Conservation (phyloP, 2,113 vertebrate species). For the Chlamydotis undulata region DNA sequence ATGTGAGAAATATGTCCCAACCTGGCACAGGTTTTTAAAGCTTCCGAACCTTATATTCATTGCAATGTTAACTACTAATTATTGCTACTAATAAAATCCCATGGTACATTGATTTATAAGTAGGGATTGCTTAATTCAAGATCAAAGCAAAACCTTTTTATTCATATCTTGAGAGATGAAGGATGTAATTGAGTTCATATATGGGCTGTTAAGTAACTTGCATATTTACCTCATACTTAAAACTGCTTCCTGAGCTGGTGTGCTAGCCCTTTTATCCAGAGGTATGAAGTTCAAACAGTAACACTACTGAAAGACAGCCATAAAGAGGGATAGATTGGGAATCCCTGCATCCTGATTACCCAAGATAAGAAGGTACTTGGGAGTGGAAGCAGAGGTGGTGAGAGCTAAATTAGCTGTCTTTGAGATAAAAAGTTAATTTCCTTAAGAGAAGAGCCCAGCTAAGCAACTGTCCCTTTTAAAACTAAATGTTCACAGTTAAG, state of each 20-base stretch:
- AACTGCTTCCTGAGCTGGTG: constrained; percentile 47
- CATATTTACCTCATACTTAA: constrained; percentile 55
- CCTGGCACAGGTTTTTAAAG: constrained; percentile 17
- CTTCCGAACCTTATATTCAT: constrained; percentile 10
- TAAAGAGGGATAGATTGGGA: constrained; percentile 42
- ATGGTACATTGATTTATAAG: constrained; percentile 50
- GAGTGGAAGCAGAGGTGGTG: constrained; percentile 48
- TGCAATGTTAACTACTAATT: constrained; percentile 45
- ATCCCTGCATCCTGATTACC: constrained; percentile 68
- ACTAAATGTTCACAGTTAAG: background rate
- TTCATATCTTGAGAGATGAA: constrained; percentile 64
- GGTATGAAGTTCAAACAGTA: constrained; percentile 63
- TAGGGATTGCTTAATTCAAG: constrained; percentile 61
- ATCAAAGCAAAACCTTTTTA: constrained; percentile 71
- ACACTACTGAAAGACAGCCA: constrained; percentile 33
- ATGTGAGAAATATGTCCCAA: constrained; percentile 19
- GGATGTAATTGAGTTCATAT: constrained; percentile 66
- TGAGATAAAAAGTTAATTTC: constrained; percentile 55
- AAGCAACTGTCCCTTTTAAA: constrained; percentile 4
- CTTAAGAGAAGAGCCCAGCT: background rate
- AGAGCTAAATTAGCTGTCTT: constrained; percentile 50
- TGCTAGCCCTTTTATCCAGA: constrained; percentile 35
- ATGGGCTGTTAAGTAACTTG: constrained; percentile 65
- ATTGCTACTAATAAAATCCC: constrained; percentile 57
- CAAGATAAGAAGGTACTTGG: constrained; percentile 65